Evolutionary conservation across 2,888 invertebrate species (phyloP).

Genomic region (Axea sp.): DNA sequence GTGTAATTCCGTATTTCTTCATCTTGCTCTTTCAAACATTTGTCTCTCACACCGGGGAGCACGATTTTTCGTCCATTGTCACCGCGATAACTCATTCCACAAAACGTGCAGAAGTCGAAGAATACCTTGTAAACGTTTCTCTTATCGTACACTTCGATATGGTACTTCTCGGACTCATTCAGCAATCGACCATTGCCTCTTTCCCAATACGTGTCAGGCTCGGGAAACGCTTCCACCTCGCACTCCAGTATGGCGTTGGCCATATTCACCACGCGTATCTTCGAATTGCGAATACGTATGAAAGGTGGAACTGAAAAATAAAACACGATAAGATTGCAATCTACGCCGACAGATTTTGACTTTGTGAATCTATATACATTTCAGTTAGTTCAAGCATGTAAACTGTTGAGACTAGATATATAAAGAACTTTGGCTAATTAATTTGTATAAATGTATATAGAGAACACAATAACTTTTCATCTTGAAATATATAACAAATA

Average conservation of each 20-base stretch:
- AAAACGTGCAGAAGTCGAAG: constrained; percentile 33
- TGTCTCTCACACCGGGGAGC: constrained; percentile 14
- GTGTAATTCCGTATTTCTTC: neutral
- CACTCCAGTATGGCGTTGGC: constrained; percentile 87
- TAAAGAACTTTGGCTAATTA: too few species aligned
- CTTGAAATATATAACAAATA: too few species aligned
- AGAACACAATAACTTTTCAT: too few species aligned
- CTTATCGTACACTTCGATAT: constrained; percentile 81
- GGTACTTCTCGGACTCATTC: constrained; percentile 84
- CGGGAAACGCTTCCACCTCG: constrained; percentile 93
- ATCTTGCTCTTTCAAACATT: constrained; percentile 8
- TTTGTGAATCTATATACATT: too few species aligned
- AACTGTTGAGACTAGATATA: too few species aligned
- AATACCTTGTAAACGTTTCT: constrained; percentile 80
- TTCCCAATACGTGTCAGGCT: constrained; percentile 93
- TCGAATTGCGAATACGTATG: constrained; percentile 88
- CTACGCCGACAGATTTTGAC: too few species aligned
- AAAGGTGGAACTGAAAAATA: constrained; percentile 93
- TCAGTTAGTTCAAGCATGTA: too few species aligned
- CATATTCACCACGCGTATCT: constrained; percentile 86
- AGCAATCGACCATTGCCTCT: constrained; percentile 87
- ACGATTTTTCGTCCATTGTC: constrained; percentile 30
- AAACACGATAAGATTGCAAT: too few species aligned
- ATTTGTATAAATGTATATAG: too few species aligned
- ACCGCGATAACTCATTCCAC: constrained; percentile 39